Percentiles rank a stretch among this genome's conserved stretches.
phyloP scores from a whole-genome alignment of 2,888 invertebrate genomes.

The Dicyrtoma fusca region DNA sequence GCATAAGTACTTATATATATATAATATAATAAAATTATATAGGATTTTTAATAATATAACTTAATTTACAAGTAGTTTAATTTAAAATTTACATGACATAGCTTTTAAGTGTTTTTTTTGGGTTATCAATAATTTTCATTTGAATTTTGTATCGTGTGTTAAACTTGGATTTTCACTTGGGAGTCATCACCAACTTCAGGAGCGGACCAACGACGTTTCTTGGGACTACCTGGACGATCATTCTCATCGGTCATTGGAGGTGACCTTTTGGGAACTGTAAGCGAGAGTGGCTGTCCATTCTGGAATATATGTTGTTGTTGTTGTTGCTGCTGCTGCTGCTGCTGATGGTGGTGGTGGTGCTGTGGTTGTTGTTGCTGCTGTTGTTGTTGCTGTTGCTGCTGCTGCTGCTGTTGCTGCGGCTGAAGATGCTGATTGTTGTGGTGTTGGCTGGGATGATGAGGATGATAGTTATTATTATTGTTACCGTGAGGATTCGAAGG shows the following conservation, averaged over 20 bases:
- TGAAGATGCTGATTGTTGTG: too few species aligned
- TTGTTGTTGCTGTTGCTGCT: not conserved
- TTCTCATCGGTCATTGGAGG: conserved; percentile 28
- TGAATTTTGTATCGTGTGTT: not conserved
- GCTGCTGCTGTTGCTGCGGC: not conserved
- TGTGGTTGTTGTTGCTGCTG: not conserved
- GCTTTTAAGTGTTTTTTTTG: not conserved
- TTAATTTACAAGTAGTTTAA: not conserved
- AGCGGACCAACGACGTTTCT: conserved; percentile 67
- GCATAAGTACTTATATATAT: not conserved
- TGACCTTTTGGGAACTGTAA: not conserved
- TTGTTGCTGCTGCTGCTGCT: not conserved
- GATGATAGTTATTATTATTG: not conserved
- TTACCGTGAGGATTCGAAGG: not conserved
- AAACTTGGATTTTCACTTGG: conserved; percentile 1
- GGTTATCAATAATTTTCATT: not conserved
- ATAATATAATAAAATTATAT: conserved; percentile 7
- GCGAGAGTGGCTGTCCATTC: not conserved
- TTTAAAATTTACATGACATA: conserved; percentile 26
- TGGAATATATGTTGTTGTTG: not conserved
- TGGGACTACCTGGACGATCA: conserved; percentile 43
- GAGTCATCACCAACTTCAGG: conserved; percentile 60
- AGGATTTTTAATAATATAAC: conserved; percentile 2
- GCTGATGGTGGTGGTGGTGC: not conserved
- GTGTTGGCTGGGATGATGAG: not conserved